phyloP scores from a whole-genome alignment of 2,797 vertebrate genomes.

The Bradypus variegatus region DNA sequence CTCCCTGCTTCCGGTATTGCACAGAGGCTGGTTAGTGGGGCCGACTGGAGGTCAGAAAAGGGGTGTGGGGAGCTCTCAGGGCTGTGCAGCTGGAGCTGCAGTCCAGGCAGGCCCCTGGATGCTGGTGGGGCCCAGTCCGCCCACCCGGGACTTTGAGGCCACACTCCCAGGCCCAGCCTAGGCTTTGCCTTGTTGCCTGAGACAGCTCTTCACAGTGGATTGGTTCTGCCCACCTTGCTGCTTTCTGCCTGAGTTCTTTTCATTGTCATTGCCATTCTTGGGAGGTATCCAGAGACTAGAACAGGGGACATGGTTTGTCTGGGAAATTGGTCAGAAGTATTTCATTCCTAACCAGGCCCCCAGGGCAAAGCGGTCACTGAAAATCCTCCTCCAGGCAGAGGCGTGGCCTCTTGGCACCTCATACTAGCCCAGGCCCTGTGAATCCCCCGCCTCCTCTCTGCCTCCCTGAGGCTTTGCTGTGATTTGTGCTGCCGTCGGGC shows the following conservation, averaged over 20 bases:
- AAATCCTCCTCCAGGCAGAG: constrained; percentile 49
- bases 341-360: constrained; percentile 41
- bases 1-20: constrained; percentile 71
- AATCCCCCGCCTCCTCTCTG: constrained; percentile 46
- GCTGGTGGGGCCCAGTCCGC: constrained; percentile 1
- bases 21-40: constrained; percentile 68
- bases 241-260: constrained; percentile 31
- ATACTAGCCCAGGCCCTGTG: constrained; percentile 41
- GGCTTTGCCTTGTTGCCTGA: constrained; percentile 28
- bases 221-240: constrained; percentile 34
- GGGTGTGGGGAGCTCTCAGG: constrained; percentile 72
- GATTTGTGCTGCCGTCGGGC: constrained; percentile 76
- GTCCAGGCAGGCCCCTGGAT: constrained; percentile 49
- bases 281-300: constrained; percentile 40
- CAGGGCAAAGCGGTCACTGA: constrained; percentile 44
- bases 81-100: constrained; percentile 71
- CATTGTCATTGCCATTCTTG: constrained; percentile 35
- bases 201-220: neutral
- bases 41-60: constrained; percentile 73
- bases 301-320: constrained; percentile 40
- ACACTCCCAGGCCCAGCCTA: neutral
- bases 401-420: constrained; percentile 63
- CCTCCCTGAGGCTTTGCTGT: constrained; percentile 62
- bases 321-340: constrained; percentile 48
- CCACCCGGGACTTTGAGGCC: neutral